Base-by-base conservation (phyloP, 2,888 invertebrate species). In the Caenorhabditis angaria region DNA sequence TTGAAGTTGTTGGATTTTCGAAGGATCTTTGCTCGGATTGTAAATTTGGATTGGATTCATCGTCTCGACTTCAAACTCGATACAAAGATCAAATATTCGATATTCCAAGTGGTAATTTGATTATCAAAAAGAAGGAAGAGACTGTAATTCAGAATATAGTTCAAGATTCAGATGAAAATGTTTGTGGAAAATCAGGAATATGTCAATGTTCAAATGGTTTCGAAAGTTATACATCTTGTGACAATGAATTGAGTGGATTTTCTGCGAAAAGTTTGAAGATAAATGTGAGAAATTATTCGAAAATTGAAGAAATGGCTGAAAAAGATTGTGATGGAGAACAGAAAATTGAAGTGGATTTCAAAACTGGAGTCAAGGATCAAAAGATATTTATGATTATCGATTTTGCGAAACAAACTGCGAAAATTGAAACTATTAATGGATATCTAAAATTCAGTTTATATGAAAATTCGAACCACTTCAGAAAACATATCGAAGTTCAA, bases 301-400 rank as follows among this genome's bases (percentile, higher is more conserved):
- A 18, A 25, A 27, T 54, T 14, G 27, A 18, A 5, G 27, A 54
- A 54, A 18, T 27, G 18, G 27, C 54, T 8, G 20, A 29, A 24
- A 51, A 47, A 4, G 50, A 51, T 6, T 62, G 61, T 27, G 41
- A 51, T n/a, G 60, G 61, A 8, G 20, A 55, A n/a, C 63, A 66
- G 14, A 57, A 60, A 28, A 47, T 71, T 3, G 71, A 66, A 55
- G 10, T 71, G 27, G 71, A 71, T 51, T 71, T 71, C 32, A 29
- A 63, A 10, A 70, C 70, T n/a, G 32, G 20, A 8, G 51, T 8
- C 5, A 18, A 29, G 28, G 8, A n/a, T 4, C 5, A 29, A 20
- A n/a, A 29, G 55, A 56, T 20, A 32, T 29, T 32, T 18, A 54
- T 25, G 54, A 32, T 56, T 8, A 62, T 70, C 27, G 41, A 65